phyloP scores from a whole-genome alignment of 1,140 invertebrate species.

The Neodiprion lecontei region DNA sequence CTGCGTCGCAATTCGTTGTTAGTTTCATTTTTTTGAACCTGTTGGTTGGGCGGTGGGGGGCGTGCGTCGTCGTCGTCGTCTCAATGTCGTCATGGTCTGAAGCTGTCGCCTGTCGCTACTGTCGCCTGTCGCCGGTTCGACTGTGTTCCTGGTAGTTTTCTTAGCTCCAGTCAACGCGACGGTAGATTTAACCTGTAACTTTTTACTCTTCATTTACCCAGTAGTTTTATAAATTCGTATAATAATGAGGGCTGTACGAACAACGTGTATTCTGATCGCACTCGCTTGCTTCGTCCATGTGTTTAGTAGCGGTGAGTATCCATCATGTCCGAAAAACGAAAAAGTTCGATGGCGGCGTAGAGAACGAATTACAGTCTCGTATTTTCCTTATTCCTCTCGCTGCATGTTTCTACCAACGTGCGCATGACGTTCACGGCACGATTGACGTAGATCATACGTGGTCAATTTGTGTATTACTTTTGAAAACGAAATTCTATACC shows the following conservation, averaged over 20 bases:
- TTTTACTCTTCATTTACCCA: background rate
- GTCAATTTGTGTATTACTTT: background rate
- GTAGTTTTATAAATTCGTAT: background rate
- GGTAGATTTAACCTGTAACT: background rate
- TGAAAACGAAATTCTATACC: background rate
- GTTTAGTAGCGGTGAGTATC: background rate
- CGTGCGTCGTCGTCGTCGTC: background rate
- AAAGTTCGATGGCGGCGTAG: background rate
- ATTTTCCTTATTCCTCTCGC: background rate
- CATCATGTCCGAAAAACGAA: background rate
- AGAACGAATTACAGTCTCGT: too few species aligned
- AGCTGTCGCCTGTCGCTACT: background rate
- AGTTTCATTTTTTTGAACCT: too few species aligned
- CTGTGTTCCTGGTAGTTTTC: background rate
- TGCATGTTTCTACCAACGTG: background rate
- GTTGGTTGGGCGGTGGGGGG: background rate
- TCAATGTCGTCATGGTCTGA: background rate
- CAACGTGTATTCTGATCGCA: background rate
- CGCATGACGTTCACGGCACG: conserved; percentile 2
- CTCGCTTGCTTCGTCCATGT: background rate
- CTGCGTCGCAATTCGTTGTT: too few species aligned
- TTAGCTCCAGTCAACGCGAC: too few species aligned
- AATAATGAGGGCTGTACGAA: background rate
- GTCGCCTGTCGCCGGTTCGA: background rate
- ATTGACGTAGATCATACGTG: background rate